Evolutionary conservation across 2,888 invertebrate genomes (phyloP).

Genomic region (Lottia scabra): DNA sequence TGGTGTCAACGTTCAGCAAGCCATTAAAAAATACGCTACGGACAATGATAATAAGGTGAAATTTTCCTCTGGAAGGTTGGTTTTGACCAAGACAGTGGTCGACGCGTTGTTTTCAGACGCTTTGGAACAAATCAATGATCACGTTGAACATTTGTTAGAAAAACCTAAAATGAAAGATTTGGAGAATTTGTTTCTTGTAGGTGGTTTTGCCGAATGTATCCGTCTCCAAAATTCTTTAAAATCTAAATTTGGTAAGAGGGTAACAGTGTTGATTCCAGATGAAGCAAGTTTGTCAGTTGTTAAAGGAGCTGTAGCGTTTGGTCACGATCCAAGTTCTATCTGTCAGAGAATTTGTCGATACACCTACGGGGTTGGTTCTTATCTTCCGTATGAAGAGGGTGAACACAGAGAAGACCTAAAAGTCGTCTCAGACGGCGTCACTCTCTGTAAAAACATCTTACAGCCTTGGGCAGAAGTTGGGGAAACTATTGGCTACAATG

Average conservation of each 20-base stretch:
- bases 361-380: constrained; percentile 61
- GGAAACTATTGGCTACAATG: constrained; percentile 60
- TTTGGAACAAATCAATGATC: constrained; percentile 46
- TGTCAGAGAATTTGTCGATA: constrained; percentile 62
- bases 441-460: constrained; percentile 54
- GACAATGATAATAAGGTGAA: constrained; percentile 48
- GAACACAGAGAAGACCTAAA: constrained; percentile 58
- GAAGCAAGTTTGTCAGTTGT: constrained; percentile 61
- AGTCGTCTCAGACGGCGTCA: constrained; percentile 58
- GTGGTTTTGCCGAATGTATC: constrained; percentile 59
- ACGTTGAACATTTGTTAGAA: constrained; percentile 45
- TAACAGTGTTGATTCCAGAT: constrained; percentile 58
- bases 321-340: constrained; percentile 60
- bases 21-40: constrained; percentile 52
- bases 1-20: constrained; percentile 53
- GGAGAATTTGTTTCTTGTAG: constrained; percentile 57
- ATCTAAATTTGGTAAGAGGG: constrained; percentile 50
- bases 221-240: constrained; percentile 53
- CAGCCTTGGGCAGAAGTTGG: constrained; percentile 58
- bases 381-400: constrained; percentile 56
- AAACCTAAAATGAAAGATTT: constrained; percentile 55
- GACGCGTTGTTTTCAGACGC: constrained; percentile 55
- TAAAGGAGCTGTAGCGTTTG: constrained; percentile 62
- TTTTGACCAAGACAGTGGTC: constrained; percentile 51
- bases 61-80: constrained; percentile 61